Evolutionary conservation across 2,888 invertebrate species (phyloP).

Genomic region (Nemapogon koenigi): DNA sequence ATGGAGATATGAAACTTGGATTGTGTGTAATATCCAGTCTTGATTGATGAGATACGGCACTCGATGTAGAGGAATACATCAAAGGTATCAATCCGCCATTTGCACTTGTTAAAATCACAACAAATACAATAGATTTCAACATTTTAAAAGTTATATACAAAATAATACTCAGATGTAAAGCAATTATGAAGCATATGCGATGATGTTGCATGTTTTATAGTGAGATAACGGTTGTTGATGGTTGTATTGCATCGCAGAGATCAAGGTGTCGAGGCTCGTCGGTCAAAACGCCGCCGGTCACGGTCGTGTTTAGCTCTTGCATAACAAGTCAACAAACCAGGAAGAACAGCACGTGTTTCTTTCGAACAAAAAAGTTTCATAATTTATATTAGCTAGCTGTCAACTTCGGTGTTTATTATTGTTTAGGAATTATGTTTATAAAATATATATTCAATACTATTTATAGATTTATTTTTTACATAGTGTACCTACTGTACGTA

Average conservation of each 20-base stretch:
- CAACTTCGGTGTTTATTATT: too few relatives aligned
- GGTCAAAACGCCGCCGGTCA: too few relatives aligned
- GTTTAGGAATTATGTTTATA: too few relatives aligned
- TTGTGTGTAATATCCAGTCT: constrained; percentile 52
- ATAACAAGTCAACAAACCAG: too few relatives aligned
- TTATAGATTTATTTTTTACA: too few relatives aligned
- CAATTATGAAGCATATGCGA: constrained; percentile 27
- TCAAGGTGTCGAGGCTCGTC: too few relatives aligned
- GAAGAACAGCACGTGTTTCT: too few relatives aligned
- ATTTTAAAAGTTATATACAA: constrained; percentile 21
- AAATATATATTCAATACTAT: too few relatives aligned
- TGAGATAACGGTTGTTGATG: constrained; percentile 42
- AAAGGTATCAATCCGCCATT: constrained; percentile 32
- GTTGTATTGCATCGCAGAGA: constrained; percentile 28
- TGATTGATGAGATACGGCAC: constrained; percentile 63
- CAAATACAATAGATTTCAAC: constrained; percentile 22
- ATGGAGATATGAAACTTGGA: constrained; percentile 27
- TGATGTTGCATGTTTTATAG: constrained; percentile 37
- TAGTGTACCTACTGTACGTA: too few relatives aligned
- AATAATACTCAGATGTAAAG: constrained; percentile 13
- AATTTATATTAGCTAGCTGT: too few relatives aligned
- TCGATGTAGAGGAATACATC: constrained; percentile 53
- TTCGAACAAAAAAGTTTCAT: too few relatives aligned
- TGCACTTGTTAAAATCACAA: constrained; percentile 21
- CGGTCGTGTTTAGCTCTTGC: too few relatives aligned